These are phyloP conservation scores for Drosophila leontia DNA, from an alignment of 1,140 invertebrate genomes.

Conservation along the genomic window DNA sequence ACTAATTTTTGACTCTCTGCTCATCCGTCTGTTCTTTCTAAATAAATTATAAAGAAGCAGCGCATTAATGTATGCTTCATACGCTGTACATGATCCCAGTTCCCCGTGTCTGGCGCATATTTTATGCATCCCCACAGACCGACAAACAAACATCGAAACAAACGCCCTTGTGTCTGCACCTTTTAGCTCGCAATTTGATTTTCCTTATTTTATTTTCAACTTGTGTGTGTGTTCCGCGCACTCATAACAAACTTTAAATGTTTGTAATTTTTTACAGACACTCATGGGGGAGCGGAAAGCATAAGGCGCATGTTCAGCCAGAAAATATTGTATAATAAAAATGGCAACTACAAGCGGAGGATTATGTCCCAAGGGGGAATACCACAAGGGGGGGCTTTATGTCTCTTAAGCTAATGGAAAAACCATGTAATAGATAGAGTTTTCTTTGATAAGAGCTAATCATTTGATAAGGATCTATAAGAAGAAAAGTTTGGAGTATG, in stretches of 20 bases:
- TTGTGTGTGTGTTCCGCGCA: not conserved
- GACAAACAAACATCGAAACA: conserved; percentile 14
- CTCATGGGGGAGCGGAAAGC: conserved; percentile 31
- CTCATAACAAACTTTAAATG: conserved; percentile 69
- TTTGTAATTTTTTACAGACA: conserved; percentile 63
- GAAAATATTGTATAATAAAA: conserved; percentile 41
- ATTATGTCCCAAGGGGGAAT: conserved; percentile 20
- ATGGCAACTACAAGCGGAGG: conserved; percentile 15
- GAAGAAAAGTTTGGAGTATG: not conserved
- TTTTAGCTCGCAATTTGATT: conserved; percentile 31
- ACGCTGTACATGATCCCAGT: conserved; percentile 40
- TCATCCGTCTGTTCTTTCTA: conserved; percentile 7
- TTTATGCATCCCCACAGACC: conserved; percentile 52
- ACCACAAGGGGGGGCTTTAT: not conserved
- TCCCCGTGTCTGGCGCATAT: conserved; percentile 36
- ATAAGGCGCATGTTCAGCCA: conserved; percentile 56
- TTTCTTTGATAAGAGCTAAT: conserved; percentile 1
- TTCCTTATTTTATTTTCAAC: conserved; percentile 30
- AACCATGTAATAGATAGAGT: conserved; percentile 12
- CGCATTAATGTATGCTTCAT: conserved; percentile 54
- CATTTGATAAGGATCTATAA: not conserved
- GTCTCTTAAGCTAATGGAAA: conserved; percentile 30
- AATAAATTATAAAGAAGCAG: conserved; percentile 58
- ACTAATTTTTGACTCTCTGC: conserved; percentile 43
- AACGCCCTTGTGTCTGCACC: conserved; percentile 1